Evolutionary conservation across 2,113 vertebrate species (phyloP).

Genomic region (Hypomesus transpacificus): DNA sequence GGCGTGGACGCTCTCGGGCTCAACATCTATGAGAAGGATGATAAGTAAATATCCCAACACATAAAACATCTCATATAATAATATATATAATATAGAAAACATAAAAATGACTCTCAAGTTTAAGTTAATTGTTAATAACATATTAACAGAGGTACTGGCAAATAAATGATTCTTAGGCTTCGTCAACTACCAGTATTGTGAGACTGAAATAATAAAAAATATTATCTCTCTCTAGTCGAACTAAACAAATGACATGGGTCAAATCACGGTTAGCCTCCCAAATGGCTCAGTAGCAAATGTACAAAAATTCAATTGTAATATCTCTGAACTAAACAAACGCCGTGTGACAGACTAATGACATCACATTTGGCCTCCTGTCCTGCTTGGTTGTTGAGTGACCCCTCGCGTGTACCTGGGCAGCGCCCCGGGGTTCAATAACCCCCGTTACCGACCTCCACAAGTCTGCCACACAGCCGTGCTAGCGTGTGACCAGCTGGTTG

Average conservation of each 20-base stretch:
- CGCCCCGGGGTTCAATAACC: conserved; percentile 27
- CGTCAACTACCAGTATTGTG: too few relatives aligned
- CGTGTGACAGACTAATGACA: background rate
- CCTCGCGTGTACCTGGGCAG: conserved; percentile 24
- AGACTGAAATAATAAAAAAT: too few relatives aligned
- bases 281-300: background rate
- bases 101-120: background rate
- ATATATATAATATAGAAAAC: background rate
- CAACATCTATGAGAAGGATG: conserved; percentile 92
- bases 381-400: background rate
- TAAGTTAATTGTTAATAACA: background rate
- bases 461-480: conserved; percentile 9
- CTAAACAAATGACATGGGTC: too few relatives aligned
- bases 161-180: too few relatives aligned
- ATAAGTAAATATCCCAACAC: conserved; percentile 75
- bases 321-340: background rate
- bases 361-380: background rate
- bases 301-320: background rate
- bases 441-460: conserved; percentile 36
- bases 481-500: conserved; percentile 10
- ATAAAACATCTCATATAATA: background rate
- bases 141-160: too few relatives aligned
- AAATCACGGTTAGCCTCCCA: too few relatives aligned
- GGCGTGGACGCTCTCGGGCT: conserved; percentile 93
- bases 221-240: too few relatives aligned